Conservation (phyloP, 2,113 vertebrate species). For the Ariopsis seemanni region DNA sequence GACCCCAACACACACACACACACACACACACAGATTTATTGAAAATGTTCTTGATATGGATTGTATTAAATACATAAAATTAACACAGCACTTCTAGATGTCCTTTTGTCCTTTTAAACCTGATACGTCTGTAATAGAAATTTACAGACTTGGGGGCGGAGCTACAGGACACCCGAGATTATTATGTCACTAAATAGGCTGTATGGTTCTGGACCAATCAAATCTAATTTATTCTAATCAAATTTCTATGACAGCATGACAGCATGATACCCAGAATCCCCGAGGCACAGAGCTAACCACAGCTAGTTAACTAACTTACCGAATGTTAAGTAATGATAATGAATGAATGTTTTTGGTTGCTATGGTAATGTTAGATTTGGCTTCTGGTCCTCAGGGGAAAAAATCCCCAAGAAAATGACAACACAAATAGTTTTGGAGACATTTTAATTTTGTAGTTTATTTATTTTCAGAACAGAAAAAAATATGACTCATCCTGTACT, state of each 20-base stretch:
- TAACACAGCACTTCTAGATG: not conserved
- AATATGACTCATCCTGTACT: not conserved
- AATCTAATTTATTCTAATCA: not conserved
- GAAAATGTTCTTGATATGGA: not conserved
- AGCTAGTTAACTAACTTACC: not conserved
- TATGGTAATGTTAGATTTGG: not conserved
- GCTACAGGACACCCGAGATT: not conserved
- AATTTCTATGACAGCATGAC: not conserved
- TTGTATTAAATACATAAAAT: not conserved
- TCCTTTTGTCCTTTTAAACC: not conserved
- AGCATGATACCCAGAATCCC: not conserved
- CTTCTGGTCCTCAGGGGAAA: not conserved
- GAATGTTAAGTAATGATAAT: not conserved
- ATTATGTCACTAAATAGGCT: not conserved
- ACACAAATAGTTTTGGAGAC: not conserved
- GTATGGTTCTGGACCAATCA: not conserved
- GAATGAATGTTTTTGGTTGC: not conserved
- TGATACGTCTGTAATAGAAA: not conserved
- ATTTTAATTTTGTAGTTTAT: not conserved
- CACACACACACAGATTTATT: not conserved
- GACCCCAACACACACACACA: conserved; percentile 17
- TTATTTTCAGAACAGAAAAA: not conserved
- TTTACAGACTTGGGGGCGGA: not conserved
- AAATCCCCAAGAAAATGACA: not conserved
- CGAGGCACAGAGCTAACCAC: not conserved